Conservation (phyloP, 1,140 invertebrate genomes). For the Chlorops oryzae region DNA sequence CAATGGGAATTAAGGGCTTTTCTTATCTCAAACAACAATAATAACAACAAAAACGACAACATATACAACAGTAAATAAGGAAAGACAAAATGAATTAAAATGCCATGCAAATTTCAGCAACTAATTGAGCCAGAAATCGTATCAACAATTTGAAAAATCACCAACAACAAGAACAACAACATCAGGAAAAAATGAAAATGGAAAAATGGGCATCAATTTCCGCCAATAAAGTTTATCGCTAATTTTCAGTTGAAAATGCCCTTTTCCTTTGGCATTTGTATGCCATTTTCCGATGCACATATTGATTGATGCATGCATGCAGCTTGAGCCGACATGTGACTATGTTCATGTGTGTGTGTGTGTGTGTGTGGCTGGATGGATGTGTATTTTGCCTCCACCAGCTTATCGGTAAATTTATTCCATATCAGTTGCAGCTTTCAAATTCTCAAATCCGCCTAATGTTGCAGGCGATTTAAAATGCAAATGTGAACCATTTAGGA, state of each 20-base stretch:
- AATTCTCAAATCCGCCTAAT: background rate
- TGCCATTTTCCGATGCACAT: too few relatives aligned
- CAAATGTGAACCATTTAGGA: too few relatives aligned
- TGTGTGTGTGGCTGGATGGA: background rate
- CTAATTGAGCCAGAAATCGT: background rate
- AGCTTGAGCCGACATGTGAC: background rate
- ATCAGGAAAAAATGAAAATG: too few relatives aligned
- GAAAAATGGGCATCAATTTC: too few relatives aligned
- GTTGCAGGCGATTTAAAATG: background rate
- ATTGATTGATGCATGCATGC: background rate
- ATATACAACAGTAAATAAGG: background rate
- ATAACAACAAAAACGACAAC: too few relatives aligned
- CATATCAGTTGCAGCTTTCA: background rate
- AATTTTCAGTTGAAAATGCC: too few relatives aligned
- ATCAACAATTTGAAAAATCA: background rate
- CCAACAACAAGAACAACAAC: background rate
- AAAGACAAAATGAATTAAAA: background rate
- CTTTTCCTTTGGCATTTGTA: too few relatives aligned
- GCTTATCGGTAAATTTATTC: background rate
- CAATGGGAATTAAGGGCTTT: background rate
- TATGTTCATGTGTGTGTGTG: background rate
- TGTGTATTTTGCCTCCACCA: background rate
- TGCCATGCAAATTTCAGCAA: background rate
- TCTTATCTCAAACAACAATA: too few relatives aligned
- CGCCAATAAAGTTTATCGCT: too few relatives aligned